Evolutionary conservation across 2,888 invertebrate genomes (phyloP), one percentile per base, ranked within the genome.

Genomic region (Chouioia cunea): DNA sequence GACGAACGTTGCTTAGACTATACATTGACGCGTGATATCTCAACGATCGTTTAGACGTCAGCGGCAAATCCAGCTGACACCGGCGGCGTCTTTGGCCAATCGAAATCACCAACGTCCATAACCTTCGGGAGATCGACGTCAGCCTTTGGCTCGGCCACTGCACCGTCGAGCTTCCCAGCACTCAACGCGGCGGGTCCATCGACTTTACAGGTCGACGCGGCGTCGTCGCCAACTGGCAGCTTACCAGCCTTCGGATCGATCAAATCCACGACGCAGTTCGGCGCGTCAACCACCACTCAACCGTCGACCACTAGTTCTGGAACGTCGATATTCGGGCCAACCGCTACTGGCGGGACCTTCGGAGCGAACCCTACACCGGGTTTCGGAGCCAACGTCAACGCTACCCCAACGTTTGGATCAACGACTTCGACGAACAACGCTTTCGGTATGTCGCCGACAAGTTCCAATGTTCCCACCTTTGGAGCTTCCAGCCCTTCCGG

Each of bases 231-330:
- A 16, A 12, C 44, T 12, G 27, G 20, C 1, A 46, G 50, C 1
- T 10, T 72, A 10, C 68, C 73, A 2, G 14, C 22, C 6, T 69
- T 73, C 15, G 44, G 47, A 14, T 16, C 59, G 4, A 64, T 71
- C 2, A 71, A 57, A 54, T 62, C 71, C 2, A 36, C 76, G 0
- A 27, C 77, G n/a, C 70, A 71, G 2, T 79, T 78, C 15, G 78
- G 78, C 4, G 23, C 71, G 2, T 23, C 73, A 0, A 27, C 22
- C 0, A 20, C n/a, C 10, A n/a, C 70, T 36, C 36, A 36, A 36
- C 36, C 36, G 2, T 0, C 50, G 4, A 52, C 18, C 22, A 8
- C 58, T 16, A 47, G 8, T 0, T 12, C 62, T 14, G 18, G 16
- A 4, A 48, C 18, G 22, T 48, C 72, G 8, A 71, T 73, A 8